These are phyloP conservation scores for Oryzias celebensis DNA, from an alignment of 2,113 vertebrate species.

Conservation along the genomic window DNA sequence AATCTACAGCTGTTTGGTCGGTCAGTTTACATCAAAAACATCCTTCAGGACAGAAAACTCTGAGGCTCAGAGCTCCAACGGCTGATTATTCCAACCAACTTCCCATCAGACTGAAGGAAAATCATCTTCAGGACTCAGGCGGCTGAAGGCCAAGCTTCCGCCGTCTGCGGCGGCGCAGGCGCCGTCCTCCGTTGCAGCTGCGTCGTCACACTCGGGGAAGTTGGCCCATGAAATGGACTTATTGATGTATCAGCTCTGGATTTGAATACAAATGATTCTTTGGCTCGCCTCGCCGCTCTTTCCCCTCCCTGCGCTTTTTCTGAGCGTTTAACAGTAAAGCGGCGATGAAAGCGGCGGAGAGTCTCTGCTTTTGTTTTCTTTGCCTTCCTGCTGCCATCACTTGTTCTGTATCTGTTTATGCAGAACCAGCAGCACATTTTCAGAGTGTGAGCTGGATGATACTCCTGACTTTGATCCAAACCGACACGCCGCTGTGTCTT, in stretches of 20 bases:
- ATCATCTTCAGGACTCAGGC: too few relatives aligned
- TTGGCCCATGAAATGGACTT: conserved; percentile 58
- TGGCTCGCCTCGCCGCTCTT: conserved; percentile 3
- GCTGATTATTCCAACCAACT: too few relatives aligned
- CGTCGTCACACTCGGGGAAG: conserved; percentile 25
- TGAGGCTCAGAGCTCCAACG: too few relatives aligned
- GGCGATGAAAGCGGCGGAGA: conserved; percentile 10
- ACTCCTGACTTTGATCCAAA: conserved; percentile 55
- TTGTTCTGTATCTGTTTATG: background rate
- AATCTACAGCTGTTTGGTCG: background rate
- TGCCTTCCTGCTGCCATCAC: background rate
- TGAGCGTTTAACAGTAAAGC: conserved; percentile 39
- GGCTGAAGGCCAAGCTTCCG: conserved; percentile 20
- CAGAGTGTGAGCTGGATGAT: conserved; percentile 48
- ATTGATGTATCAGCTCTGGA: conserved; percentile 65
- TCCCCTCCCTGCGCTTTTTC: conserved; percentile 8
- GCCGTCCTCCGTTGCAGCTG: conserved; percentile 6
- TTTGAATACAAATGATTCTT: conserved; percentile 67
- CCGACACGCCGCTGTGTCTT: conserved; percentile 60
- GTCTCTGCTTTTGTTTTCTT: conserved; percentile 11
- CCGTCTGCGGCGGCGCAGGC: conserved; percentile 13
- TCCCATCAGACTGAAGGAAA: too few relatives aligned
- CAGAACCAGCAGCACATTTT: conserved; percentile 33
- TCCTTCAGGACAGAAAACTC: background rate
- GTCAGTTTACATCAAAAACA: background rate